These are phyloP conservation scores for Pachyramphus minor DNA, from an alignment of 2,113 vertebrate genomes.

Conservation along the genomic window DNA sequence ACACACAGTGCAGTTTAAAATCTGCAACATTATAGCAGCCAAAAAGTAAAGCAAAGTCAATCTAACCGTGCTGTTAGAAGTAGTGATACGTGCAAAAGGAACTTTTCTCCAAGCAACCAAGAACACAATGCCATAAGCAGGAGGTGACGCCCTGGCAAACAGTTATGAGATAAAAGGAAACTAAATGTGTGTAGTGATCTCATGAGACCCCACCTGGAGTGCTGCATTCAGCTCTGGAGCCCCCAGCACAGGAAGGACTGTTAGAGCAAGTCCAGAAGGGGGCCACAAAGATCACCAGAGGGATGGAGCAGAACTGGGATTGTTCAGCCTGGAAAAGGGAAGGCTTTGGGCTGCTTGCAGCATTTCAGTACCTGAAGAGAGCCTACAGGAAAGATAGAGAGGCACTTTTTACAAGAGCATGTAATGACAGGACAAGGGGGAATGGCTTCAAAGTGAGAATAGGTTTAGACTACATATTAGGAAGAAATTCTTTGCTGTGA, in stretches of 20 bases:
- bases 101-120: background rate
- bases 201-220: background rate
- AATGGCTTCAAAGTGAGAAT: background rate
- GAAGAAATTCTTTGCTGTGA: background rate
- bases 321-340: background rate
- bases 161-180: background rate
- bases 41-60: background rate
- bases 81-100: accelerated
- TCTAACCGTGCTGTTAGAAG: background rate
- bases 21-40: background rate
- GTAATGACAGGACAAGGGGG: background rate
- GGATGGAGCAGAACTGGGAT: background rate
- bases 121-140: background rate
- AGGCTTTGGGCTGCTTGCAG: background rate
- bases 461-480: background rate
- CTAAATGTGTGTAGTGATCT: background rate
- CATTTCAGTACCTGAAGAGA: background rate
- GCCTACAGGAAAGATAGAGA: background rate
- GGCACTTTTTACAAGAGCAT: background rate
- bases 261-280: background rate
- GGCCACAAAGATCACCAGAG: background rate
- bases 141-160: background rate
- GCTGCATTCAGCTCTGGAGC: background rate
- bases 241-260: background rate
- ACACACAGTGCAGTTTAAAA: background rate